Conservation (phyloP, 2,888 invertebrate species). For the Tridacna crocea region DNA sequence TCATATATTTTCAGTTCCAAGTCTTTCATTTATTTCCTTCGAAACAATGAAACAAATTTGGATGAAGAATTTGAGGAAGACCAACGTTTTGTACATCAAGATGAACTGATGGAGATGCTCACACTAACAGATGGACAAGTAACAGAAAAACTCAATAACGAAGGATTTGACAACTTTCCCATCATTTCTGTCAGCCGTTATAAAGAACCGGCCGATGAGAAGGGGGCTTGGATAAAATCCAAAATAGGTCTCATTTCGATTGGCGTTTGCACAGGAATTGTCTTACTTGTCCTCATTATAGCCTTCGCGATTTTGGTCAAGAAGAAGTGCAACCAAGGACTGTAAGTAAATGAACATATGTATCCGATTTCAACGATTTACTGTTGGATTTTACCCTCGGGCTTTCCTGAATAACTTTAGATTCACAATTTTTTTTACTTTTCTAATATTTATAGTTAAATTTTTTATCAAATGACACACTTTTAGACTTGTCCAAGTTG, state of each 20-base stretch:
- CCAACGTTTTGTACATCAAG: slow-evolving; percentile 42
- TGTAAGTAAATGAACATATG: slow-evolving; percentile 4
- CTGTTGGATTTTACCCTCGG: too few species aligned
- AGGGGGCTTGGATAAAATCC: slow-evolving; percentile 27
- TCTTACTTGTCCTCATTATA: neutral
- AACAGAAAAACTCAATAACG: slow-evolving; percentile 40
- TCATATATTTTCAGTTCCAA: slow-evolving; percentile 37
- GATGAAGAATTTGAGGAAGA: slow-evolving; percentile 23
- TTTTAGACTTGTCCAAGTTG: too few species aligned
- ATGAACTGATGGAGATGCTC: slow-evolving; percentile 35
- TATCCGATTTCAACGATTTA: neutral
- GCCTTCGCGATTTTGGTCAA: neutral
- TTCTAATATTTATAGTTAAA: too few species aligned
- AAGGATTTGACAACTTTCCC: slow-evolving; percentile 52
- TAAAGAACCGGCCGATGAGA: neutral
- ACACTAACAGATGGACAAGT: slow-evolving; percentile 29
- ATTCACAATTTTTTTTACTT: too few species aligned
- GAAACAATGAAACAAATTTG: slow-evolving; percentile 21
- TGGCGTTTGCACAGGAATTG: neutral
- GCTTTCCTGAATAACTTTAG: too few species aligned
- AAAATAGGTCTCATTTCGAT: slow-evolving; percentile 19
- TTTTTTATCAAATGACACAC: too few species aligned
- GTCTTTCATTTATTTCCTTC: slow-evolving; percentile 49
- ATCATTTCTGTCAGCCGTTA: slow-evolving; percentile 25
- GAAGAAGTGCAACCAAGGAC: slow-evolving; percentile 6